Conservation (phyloP, 2,888 invertebrate species). For the Cyclophora punctaria region DNA sequence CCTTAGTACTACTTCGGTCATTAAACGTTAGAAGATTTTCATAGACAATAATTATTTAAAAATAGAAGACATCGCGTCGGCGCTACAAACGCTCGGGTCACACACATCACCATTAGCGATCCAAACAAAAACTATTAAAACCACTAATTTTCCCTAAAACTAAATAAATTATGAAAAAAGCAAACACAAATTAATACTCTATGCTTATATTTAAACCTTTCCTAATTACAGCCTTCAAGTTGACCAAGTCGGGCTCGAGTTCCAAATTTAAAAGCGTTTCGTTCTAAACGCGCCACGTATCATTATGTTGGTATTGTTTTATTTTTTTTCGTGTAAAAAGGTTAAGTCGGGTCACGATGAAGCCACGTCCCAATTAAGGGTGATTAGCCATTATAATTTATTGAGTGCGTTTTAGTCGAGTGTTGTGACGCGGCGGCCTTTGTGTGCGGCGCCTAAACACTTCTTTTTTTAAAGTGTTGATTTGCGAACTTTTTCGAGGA, state of each 20-base stretch:
- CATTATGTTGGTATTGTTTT: slow-evolving; percentile 71
- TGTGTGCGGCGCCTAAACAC: slow-evolving; percentile 48
- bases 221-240: slow-evolving; percentile 65
- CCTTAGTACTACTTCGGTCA: not conserved
- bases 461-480: slow-evolving; percentile 52
- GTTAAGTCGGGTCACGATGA: slow-evolving; percentile 69
- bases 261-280: slow-evolving; percentile 60
- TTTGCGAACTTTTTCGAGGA: slow-evolving; percentile 34
- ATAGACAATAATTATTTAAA: not conserved
- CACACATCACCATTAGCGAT: slow-evolving; percentile 63
- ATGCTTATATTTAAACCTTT: slow-evolving; percentile 69
- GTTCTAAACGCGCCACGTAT: slow-evolving; percentile 52
- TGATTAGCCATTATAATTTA: slow-evolving; percentile 71
- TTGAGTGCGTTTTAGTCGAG: slow-evolving; percentile 54
- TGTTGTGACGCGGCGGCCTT: slow-evolving; percentile 45
- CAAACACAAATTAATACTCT: slow-evolving; percentile 71
- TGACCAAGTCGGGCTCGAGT: slow-evolving; percentile 43
- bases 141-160: slow-evolving; percentile 62
- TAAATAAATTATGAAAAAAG: slow-evolving; percentile 68
- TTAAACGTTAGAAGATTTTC: not conserved
- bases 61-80: not conserved
- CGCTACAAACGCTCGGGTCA: slow-evolving; percentile 26
- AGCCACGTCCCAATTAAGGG: slow-evolving; percentile 60
- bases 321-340: slow-evolving; percentile 61
- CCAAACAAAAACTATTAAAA: slow-evolving; percentile 53